Conservation (phyloP, 1,140 invertebrate species). For the Hyles vespertilio region DNA sequence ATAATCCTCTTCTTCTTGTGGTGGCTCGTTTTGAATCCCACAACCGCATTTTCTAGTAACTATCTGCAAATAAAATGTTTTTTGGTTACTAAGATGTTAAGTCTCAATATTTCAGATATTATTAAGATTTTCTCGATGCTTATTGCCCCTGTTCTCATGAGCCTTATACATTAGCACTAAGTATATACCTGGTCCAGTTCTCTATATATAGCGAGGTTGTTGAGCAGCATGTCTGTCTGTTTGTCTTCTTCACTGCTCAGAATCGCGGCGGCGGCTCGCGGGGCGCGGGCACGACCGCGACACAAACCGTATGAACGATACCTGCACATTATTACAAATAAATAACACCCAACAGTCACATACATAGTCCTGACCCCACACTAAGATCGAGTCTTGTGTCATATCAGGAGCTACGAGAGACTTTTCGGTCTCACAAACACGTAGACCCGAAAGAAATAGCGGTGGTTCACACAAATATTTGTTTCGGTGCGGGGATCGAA, state of each 20-base stretch:
- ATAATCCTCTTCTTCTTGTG: constrained; percentile 44
- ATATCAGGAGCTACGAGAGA: no score
- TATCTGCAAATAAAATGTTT: constrained; percentile 36
- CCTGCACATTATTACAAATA: constrained; percentile 15
- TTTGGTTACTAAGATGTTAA: neutral
- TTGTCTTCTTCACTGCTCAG: constrained; percentile 15
- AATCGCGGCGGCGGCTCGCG: constrained; percentile 31
- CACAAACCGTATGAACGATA: constrained; percentile 52
- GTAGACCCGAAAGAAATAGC: no score
- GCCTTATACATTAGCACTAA: no score
- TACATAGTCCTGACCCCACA: no score
- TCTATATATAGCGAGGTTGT: constrained; percentile 43
- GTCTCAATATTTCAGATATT: no score
- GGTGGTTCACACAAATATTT: no score
- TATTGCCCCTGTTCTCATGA: no score
- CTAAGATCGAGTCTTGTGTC: no score
- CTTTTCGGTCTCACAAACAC: no score
- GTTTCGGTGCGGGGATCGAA: no score
- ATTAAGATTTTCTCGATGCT: no score
- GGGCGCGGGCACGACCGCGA: constrained; percentile 40
- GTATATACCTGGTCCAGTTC: constrained; percentile 51
- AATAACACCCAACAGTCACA: no score
- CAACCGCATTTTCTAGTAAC: constrained; percentile 65
- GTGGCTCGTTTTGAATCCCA: constrained; percentile 59
- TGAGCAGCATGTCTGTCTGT: constrained; percentile 19